Conservation (phyloP, 2,797 vertebrate species). For the Linurgus olivaceus region DNA sequence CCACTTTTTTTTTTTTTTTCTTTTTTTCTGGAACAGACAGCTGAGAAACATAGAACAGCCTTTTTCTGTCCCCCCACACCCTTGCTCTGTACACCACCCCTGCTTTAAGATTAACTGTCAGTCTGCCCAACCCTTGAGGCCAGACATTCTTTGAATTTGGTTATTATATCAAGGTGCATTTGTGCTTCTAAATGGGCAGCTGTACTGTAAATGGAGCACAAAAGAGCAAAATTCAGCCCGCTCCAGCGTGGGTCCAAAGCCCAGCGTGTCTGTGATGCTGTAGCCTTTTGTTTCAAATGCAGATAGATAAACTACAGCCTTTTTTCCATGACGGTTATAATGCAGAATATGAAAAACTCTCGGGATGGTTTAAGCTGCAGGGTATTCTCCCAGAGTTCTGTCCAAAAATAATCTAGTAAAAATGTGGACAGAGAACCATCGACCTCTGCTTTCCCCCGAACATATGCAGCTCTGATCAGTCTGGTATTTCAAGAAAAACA, state of each 20-base stretch:
- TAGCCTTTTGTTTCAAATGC: constrained; percentile 75
- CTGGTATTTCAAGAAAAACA: constrained; percentile 90
- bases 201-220: constrained; percentile 63
- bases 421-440: constrained; percentile 86
- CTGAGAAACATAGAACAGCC: not conserved
- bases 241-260: constrained; percentile 59
- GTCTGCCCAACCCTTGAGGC: constrained; percentile 31
- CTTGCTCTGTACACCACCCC: not conserved
- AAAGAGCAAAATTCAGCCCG: constrained; percentile 64
- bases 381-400: constrained; percentile 84
- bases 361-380: constrained; percentile 78
- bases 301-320: constrained; percentile 64
- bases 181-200: constrained; percentile 58
- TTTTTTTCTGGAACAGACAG: not conserved
- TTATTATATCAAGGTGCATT: constrained; percentile 55
- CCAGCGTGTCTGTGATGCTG: not conserved
- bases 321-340: constrained; percentile 56
- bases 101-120: constrained; percentile 33
- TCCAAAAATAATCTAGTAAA: constrained; percentile 86
- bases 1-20: not conserved
- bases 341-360: constrained; percentile 74
- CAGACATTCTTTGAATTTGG: constrained; percentile 37
- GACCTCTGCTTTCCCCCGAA: constrained; percentile 83
- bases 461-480: constrained; percentile 86
- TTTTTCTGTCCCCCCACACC: not conserved